These are phyloP conservation scores for Rotaria sp. DNA, from an alignment of 2,888 invertebrate species.

Conservation along the genomic window DNA sequence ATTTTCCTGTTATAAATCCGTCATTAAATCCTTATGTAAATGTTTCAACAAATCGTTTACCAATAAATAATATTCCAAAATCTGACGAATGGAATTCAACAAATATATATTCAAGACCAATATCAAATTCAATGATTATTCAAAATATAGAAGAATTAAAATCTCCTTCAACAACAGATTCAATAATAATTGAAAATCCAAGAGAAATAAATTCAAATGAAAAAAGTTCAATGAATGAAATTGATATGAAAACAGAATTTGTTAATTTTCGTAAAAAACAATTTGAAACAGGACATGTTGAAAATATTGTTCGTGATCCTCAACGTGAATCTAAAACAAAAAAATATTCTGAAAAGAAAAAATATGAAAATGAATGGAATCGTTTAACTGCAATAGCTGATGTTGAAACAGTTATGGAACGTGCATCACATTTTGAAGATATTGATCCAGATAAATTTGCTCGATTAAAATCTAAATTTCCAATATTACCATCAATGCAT, in stretches of 20 bases:
- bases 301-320: neutral
- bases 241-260: conserved; percentile 23
- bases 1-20: neutral
- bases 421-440: conserved; percentile 40
- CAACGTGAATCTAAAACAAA: neutral
- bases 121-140: neutral
- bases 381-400: conserved; percentile 34
- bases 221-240: neutral
- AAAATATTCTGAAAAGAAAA: conserved; percentile 30
- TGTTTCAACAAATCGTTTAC: neutral
- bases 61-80: neutral
- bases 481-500: neutral
- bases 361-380: conserved; percentile 37
- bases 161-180: neutral
- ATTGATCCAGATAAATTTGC: conserved; percentile 38
- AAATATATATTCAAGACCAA: neutral
- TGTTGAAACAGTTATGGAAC: conserved; percentile 38
- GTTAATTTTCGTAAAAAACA: conserved; percentile 28
- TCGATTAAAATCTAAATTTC: conserved; percentile 34
- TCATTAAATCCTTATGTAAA: neutral
- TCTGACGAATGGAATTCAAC: neutral
- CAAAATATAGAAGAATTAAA: neutral
- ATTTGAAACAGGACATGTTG: conserved; percentile 9
- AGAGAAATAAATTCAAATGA: neutral
- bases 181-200: neutral